Evolutionary conservation across 2,888 invertebrate genomes (phyloP).

Genomic region (Zygothrica quintamaculata): DNA sequence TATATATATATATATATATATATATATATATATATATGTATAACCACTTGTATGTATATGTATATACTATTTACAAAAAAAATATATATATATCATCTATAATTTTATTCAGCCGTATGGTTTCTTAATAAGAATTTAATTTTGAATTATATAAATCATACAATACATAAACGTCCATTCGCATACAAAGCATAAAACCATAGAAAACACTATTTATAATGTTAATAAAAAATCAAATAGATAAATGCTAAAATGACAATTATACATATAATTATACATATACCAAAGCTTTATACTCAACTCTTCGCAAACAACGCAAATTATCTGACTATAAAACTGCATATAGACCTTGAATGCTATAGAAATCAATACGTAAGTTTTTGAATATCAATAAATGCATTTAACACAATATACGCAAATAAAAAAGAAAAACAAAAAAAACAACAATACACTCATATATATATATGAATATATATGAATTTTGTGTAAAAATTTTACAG

Average conservation of each 20-base stretch:
- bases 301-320: slow-evolving; percentile 12
- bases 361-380: slow-evolving; percentile 53
- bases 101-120: slow-evolving; percentile 24
- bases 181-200: slow-evolving; percentile 47
- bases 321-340: slow-evolving; percentile 28
- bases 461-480: slow-evolving; percentile 40
- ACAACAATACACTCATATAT: slow-evolving; percentile 31
- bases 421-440: too few species aligned
- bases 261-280: slow-evolving; percentile 24
- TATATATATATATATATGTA: slow-evolving; percentile 4
- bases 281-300: slow-evolving; percentile 39
- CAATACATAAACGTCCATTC: slow-evolving; percentile 55
- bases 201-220: slow-evolving; percentile 13
- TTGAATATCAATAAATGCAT: slow-evolving; percentile 71
- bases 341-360: slow-evolving; percentile 25
- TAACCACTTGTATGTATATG: background rate
- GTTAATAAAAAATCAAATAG: slow-evolving; percentile 19
- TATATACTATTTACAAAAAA: slow-evolving; percentile 40
- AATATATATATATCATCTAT: slow-evolving; percentile 33
- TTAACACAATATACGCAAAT: slow-evolving; percentile 41
- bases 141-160: slow-evolving; percentile 21
- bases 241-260: slow-evolving; percentile 34
- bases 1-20: slow-evolving; percentile 3
- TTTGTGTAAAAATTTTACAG: slow-evolving; percentile 28
- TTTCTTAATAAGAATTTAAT: slow-evolving; percentile 17